Conservation (phyloP, 2,888 invertebrate genomes). For the Oxystoma pomonae region DNA sequence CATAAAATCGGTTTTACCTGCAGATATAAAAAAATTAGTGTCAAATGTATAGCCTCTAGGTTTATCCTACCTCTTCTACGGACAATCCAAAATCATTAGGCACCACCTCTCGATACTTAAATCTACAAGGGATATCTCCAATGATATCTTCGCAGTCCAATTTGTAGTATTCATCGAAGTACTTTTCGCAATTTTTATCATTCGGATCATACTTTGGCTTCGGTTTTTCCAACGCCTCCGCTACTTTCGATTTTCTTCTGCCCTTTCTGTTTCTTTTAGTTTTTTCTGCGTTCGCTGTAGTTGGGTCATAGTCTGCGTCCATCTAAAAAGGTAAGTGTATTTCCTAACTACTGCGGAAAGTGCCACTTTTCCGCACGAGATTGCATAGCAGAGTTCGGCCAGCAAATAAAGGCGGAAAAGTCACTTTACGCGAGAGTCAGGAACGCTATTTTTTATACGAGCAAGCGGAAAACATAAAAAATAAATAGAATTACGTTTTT, state of each 20-base stretch:
- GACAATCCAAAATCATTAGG: constrained; percentile 90
- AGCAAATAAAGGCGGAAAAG: too few species aligned
- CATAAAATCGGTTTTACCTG: too few species aligned
- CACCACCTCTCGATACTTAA: constrained; percentile 85
- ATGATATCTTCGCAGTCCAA: constrained; percentile 95
- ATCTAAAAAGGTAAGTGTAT: too few species aligned
- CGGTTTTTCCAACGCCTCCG: constrained; percentile 64
- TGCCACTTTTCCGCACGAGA: too few species aligned
- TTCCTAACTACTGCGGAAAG: too few species aligned
- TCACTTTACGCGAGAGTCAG: too few species aligned
- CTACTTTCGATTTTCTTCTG: constrained; percentile 69
- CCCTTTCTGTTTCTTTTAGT: constrained; percentile 56
- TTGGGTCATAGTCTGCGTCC: constrained; percentile 82
- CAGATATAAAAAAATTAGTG: too few species aligned
- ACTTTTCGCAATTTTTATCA: constrained; percentile 73
- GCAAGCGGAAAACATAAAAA: too few species aligned
- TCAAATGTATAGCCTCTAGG: too few species aligned
- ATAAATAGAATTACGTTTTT: too few species aligned
- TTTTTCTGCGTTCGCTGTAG: constrained; percentile 55
- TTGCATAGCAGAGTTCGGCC: too few species aligned
- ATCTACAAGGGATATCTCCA: constrained; percentile 85
- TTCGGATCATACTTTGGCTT: constrained; percentile 86
- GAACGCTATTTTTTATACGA: too few species aligned
- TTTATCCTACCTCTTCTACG: constrained; percentile 81
- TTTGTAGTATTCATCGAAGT: constrained; percentile 92